phyloP scores from a whole-genome alignment of 2,888 invertebrate species.

The Mimumesa dahlbomi region DNA sequence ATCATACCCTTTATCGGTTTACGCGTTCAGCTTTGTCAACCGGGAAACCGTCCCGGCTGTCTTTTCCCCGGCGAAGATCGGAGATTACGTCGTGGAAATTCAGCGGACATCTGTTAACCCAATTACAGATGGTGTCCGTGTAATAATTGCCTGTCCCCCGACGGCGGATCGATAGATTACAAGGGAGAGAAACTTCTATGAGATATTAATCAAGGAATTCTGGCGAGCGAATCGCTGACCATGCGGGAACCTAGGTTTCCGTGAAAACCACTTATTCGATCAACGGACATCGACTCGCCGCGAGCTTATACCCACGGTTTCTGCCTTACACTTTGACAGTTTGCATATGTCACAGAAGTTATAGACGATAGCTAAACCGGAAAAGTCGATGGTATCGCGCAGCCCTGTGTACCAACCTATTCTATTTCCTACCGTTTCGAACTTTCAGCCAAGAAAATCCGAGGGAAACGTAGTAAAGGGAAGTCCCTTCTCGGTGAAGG shows the following conservation, averaged over 20 bases:
- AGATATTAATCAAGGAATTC: slow-evolving; percentile 40
- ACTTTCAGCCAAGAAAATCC: too few species aligned
- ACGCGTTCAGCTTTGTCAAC: too few species aligned
- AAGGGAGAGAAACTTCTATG: slow-evolving; percentile 4
- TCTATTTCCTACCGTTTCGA: too few species aligned
- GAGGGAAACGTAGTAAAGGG: too few species aligned
- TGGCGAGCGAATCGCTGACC: slow-evolving; percentile 33
- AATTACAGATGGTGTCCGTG: background rate
- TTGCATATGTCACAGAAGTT: slow-evolving; percentile 18
- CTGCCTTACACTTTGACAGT: background rate
- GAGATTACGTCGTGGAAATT: too few species aligned
- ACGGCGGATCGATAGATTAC: slow-evolving; percentile 1
- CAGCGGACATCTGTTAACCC: background rate
- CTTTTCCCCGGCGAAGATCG: too few species aligned
- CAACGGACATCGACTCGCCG: slow-evolving; percentile 49
- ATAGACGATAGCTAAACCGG: too few species aligned
- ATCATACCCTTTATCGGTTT: too few species aligned
- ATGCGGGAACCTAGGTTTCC: slow-evolving; percentile 24
- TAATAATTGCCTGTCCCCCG: slow-evolving; percentile 12
- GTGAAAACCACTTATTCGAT: slow-evolving; percentile 48
- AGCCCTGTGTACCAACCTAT: too few species aligned
- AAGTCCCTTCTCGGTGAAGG: too few species aligned
- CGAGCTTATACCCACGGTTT: slow-evolving; percentile 18
- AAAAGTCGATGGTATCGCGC: too few species aligned
- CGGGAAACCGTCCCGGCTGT: too few species aligned